phyloP scores from a whole-genome alignment of 2,797 vertebrate genomes.

The Molossus molossus region DNA sequence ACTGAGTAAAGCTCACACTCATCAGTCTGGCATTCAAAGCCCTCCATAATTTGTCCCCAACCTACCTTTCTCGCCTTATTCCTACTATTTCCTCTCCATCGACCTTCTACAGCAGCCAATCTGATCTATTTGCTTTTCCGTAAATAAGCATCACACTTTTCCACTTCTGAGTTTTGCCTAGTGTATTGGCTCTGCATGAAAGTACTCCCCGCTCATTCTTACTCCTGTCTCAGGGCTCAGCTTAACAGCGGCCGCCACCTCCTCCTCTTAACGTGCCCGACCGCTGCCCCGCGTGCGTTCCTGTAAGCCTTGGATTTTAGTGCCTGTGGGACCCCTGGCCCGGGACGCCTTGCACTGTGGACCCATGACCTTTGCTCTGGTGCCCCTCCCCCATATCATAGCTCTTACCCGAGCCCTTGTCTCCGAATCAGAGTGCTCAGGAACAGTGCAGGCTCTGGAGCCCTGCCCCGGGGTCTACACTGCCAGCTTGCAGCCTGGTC shows the following conservation, averaged over 20 bases:
- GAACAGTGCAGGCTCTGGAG: not conserved
- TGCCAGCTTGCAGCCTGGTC: not conserved
- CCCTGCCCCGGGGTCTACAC: too few species aligned
- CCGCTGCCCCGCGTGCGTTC: not conserved
- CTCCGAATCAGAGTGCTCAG: not conserved
- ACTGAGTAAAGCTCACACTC: conserved; percentile 65
- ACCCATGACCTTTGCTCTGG: not conserved
- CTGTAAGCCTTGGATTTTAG: not conserved
- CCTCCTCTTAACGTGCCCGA: not conserved
- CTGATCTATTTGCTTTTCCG: conserved; percentile 55
- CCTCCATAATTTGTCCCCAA: conserved; percentile 72
- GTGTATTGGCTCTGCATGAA: conserved; percentile 28
- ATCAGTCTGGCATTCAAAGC: conserved; percentile 68
- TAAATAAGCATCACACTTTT: conserved; percentile 37
- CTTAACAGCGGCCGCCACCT: not conserved
- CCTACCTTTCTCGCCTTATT: conserved; percentile 66
- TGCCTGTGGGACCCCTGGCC: not conserved
- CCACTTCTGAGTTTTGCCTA: conserved; percentile 4
- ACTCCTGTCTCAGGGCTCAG: not conserved
- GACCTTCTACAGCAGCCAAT: conserved; percentile 1
- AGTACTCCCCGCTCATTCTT: not conserved
- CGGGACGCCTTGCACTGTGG: not conserved
- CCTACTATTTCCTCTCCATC: conserved; percentile 57
- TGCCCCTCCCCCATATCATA: not conserved
- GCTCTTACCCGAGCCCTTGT: not conserved